Evolutionary conservation across 2,888 invertebrate genomes (phyloP), one percentile per base, ranked within the genome.

Genomic region (Cantharis rustica): DNA sequence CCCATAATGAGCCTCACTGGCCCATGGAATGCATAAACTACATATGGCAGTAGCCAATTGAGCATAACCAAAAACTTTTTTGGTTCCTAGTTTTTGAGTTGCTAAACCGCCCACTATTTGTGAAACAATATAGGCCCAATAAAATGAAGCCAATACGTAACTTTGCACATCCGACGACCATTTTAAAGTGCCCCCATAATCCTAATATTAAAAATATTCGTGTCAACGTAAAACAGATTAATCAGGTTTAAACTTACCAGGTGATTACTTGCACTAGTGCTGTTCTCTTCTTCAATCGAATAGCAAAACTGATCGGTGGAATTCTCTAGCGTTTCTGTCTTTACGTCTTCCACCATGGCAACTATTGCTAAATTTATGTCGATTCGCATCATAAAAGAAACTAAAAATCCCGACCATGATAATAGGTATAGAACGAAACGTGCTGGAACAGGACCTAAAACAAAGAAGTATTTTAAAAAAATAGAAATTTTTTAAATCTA

Each of bases 361-460:
- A 93, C 93, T 80, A 93, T 91, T 1, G 93, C 92, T 80, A 93
- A 89, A 85, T 93, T 93, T 82, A 94, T 93, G 87, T 94, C 93
- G 81, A 92, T 93, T 70, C 93, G 89, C 93, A 93, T 93, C 93
- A 94, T 93, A 83, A 94, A 94, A 2, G 93, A 93, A 7, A 93
- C 93, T 75, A 93, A 88, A 84, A 93, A 94, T 69, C 93, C 93
- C 27, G 92, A 91, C 90, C 93, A 94, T 79, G 93, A 93, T 77
- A 94, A 87, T 84, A 94, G 89, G 86, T 94, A 94, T 26, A 94
- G 88, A 47, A 93, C 92, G 69, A 93, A 88, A 68, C 93, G 89
- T n/a, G 93, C 93, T 75, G 93, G 93, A 80, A 93, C 88, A 83
- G 88, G 88, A 71, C 88, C 89, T 88, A 78, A 75, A 62, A 75